Conservation (phyloP, 2,888 invertebrate genomes). For the Dinocampus coccinellae region DNA sequence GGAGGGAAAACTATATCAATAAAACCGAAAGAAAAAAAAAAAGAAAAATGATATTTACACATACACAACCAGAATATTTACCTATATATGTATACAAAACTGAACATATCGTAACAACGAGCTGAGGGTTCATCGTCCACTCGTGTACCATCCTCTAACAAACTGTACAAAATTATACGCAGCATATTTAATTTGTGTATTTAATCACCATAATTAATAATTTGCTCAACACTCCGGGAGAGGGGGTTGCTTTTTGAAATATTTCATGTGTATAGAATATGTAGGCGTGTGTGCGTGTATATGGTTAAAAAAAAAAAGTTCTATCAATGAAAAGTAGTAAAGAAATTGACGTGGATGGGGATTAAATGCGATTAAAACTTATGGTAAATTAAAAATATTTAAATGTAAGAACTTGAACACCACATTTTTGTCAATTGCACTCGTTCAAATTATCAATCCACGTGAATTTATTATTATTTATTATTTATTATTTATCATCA, state of each 20-base stretch:
- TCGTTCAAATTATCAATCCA: too few relatives aligned
- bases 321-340: too few relatives aligned
- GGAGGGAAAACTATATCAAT: too few relatives aligned
- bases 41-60: too few relatives aligned
- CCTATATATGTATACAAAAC: not conserved
- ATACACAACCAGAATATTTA: too few relatives aligned
- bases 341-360: too few relatives aligned
- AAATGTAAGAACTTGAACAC: too few relatives aligned
- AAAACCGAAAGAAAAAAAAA: too few relatives aligned
- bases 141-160: not conserved
- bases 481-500: too few relatives aligned
- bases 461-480: slow-evolving; percentile 42
- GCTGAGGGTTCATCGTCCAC: not conserved
- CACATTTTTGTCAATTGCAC: too few relatives aligned
- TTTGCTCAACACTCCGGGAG: slow-evolving; percentile 47
- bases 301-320: not conserved
- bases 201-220: slow-evolving; percentile 64
- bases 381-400: too few relatives aligned
- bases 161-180: slow-evolving; percentile 11
- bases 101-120: not conserved
- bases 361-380: too few relatives aligned
- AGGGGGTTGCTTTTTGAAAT: slow-evolving; percentile 27
- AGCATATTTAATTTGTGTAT: slow-evolving; percentile 60
- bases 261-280: slow-evolving; percentile 8
- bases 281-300: not conserved